Conservation (phyloP, 2,113 vertebrate genomes). For the Orcinus orca region DNA sequence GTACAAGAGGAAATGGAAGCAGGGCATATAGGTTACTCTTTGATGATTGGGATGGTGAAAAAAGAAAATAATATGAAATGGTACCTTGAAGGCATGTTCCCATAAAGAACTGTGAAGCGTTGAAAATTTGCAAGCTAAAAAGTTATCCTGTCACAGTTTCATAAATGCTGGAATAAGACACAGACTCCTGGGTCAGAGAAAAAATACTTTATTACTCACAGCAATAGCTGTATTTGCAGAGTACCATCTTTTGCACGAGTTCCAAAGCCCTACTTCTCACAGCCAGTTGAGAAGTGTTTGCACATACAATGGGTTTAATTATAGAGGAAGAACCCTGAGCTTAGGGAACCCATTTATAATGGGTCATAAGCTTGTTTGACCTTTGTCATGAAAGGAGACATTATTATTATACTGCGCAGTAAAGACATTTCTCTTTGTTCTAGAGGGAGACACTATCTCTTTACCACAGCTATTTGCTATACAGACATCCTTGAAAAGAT, state of each 20-base stretch:
- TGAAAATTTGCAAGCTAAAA: background rate
- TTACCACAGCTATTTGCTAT: conserved; percentile 22
- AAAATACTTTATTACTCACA: background rate
- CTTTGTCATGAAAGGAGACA: conserved; percentile 14
- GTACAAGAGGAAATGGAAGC: background rate
- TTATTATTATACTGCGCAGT: background rate
- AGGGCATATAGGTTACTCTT: background rate
- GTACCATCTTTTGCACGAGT: background rate
- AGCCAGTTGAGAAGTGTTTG: background rate
- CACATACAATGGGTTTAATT: background rate
- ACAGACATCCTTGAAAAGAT: conserved; percentile 27
- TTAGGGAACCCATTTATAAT: background rate
- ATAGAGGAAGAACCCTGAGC: background rate
- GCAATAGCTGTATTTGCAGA: background rate
- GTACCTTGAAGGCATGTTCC: background rate
- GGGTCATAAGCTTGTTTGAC: background rate
- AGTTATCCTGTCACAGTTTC: background rate
- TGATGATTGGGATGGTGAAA: background rate
- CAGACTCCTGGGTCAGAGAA: background rate
- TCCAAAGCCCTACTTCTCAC: background rate
- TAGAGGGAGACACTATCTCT: background rate
- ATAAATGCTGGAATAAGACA: background rate
- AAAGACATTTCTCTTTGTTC: background rate
- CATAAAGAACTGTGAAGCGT: background rate
- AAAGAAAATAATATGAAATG: background rate